These are phyloP conservation scores for Eupithecia centaureata DNA, from an alignment of 2,888 invertebrate species.

Conservation along the genomic window DNA sequence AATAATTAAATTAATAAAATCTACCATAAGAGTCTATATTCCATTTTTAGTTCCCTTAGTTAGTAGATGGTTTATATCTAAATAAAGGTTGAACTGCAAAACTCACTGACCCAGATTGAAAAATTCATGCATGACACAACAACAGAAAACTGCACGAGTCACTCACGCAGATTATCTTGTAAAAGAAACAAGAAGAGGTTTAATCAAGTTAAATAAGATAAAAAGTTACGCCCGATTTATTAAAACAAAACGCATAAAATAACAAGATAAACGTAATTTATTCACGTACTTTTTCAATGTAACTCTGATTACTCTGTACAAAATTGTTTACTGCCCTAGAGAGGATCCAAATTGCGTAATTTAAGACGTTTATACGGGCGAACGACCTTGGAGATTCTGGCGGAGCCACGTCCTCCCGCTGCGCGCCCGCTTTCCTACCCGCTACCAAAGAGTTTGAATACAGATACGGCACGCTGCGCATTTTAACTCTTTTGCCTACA, in stretches of 20 bases:
- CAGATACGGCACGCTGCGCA: too few relatives aligned
- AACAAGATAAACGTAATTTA: constrained; percentile 39
- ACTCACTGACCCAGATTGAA: background rate
- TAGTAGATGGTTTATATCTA: too few relatives aligned
- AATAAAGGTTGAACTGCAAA: background rate
- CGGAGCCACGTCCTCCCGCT: too few relatives aligned
- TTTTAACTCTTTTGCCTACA: too few relatives aligned
- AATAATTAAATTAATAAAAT: too few relatives aligned
- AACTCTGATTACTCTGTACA: constrained; percentile 42
- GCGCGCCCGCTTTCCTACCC: too few relatives aligned
- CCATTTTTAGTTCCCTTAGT: too few relatives aligned
- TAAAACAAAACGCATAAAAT: constrained; percentile 38
- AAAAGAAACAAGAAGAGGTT: constrained; percentile 18
- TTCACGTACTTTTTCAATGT: constrained; percentile 43
- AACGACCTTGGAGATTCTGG: too few relatives aligned
- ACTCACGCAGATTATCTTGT: constrained; percentile 2
- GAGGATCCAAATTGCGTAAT: constrained; percentile 39
- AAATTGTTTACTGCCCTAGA: constrained; percentile 40
- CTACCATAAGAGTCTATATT: too few relatives aligned
- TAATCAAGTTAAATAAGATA: constrained; percentile 20
- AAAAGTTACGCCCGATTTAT: constrained; percentile 36
- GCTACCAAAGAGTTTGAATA: too few relatives aligned
- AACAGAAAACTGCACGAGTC: background rate
- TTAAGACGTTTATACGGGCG: too few relatives aligned
- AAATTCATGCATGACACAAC: background rate